These are phyloP conservation scores for Reticulitermes lucifugus DNA, from an alignment of 2,888 invertebrate species.

Conservation along the genomic window DNA sequence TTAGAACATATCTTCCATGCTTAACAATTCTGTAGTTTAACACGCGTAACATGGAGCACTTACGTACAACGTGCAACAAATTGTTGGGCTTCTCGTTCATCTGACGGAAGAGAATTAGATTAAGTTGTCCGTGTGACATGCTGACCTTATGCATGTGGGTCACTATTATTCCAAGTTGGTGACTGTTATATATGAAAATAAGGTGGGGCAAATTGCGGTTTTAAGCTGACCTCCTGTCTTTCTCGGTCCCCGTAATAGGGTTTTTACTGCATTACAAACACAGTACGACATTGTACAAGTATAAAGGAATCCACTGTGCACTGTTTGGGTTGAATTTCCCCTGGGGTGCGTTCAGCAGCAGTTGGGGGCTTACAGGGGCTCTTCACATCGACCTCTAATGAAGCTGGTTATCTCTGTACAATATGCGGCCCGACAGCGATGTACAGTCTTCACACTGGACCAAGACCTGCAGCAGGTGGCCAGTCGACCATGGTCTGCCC, in stretches of 20 bases:
- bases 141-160: neutral
- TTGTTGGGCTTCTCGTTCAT: neutral
- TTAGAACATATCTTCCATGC: no score
- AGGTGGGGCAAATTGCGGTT: conserved; percentile 7
- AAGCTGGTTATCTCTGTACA: conserved; percentile 32
- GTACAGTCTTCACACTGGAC: neutral
- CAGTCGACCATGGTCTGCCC: no score
- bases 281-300: neutral
- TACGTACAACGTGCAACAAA: neutral
- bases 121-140: neutral
- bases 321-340: conserved; percentile 41
- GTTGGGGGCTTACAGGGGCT: conserved; percentile 11
- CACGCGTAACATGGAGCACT: no score
- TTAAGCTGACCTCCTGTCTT: neutral
- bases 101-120: neutral
- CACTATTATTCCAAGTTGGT: neutral
- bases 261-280: conserved; percentile 29
- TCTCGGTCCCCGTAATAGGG: neutral
- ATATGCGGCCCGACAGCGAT: conserved; percentile 3
- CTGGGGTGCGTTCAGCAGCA: conserved; percentile 33
- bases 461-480: no score
- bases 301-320: conserved; percentile 21
- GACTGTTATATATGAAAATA: conserved; percentile 9
- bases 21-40: no score
- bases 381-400: conserved; percentile 35